Evolutionary conservation across 2,113 vertebrate genomes (phyloP).

Genomic region (Brienomyrus brachyistius): DNA sequence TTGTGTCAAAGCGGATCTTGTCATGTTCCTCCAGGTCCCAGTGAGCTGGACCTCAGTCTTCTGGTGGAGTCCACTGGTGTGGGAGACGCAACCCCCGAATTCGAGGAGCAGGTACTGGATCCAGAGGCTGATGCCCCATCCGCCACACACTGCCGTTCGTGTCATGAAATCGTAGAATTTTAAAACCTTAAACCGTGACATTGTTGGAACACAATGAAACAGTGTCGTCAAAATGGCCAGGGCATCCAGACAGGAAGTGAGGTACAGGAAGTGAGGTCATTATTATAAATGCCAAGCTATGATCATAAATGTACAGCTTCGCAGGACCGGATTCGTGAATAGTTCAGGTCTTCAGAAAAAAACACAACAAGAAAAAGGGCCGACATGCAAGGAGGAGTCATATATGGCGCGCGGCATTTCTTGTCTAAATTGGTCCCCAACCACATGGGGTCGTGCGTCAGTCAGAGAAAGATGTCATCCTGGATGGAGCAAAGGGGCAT

Average conservation of each 20-base stretch:
- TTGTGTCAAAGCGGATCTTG: neutral
- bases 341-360: neutral
- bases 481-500: neutral
- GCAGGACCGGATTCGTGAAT: neutral
- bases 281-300: neutral
- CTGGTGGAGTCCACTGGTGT: constrained; percentile 68
- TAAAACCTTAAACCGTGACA: neutral
- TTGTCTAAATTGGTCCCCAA: neutral
- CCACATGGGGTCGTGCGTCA: neutral
- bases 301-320: neutral
- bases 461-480: neutral
- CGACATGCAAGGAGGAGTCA: neutral
- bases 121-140: neutral
- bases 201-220: neutral
- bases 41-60: constrained; percentile 74
- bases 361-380: neutral
- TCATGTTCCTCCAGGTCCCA: constrained; percentile 60
- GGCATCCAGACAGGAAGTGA: neutral
- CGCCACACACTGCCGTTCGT: neutral
- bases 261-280: neutral
- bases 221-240: neutral
- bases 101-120: constrained; percentile 77
- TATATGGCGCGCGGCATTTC: neutral
- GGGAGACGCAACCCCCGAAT: constrained; percentile 64
- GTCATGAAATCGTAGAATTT: neutral